Evolutionary conservation across 2,888 invertebrate genomes (phyloP).

Genomic region (Lampropteryx suffumata): DNA sequence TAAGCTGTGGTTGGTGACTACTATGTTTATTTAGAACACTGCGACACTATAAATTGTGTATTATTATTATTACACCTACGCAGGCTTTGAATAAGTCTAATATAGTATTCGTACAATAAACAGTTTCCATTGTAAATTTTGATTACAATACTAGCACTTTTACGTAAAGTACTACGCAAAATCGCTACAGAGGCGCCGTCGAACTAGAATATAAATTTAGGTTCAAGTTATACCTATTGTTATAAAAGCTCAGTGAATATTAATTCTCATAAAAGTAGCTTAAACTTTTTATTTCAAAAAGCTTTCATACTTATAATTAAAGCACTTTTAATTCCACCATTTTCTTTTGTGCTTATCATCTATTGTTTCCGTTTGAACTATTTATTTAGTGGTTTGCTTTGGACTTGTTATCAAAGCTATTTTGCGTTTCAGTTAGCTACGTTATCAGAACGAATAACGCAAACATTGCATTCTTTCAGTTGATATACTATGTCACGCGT

Average conservation of each 20-base stretch:
- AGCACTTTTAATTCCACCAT: neutral
- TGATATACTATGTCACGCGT: conserved; percentile 43
- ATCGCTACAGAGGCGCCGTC: too few relatives aligned
- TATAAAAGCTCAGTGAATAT: too few relatives aligned
- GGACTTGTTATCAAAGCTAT: conserved; percentile 25
- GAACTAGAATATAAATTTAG: too few relatives aligned
- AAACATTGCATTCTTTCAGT: conserved; percentile 30
- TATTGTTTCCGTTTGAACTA: conserved; percentile 4
- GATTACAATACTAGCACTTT: too few relatives aligned
- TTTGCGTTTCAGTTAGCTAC: conserved; percentile 17
- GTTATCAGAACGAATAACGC: conserved; percentile 24
- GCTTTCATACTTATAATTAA: too few relatives aligned
- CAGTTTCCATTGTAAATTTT: too few relatives aligned
- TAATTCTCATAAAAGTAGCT: too few relatives aligned
- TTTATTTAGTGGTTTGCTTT: conserved; percentile 7
- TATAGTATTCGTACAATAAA: conserved; percentile 12
- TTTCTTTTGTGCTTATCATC: conserved; percentile 6
- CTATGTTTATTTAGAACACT: conserved; percentile 35
- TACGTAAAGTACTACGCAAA: too few relatives aligned
- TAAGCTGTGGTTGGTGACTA: conserved; percentile 8
- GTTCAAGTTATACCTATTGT: too few relatives aligned
- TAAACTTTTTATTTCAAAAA: too few relatives aligned
- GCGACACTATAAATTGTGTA: conserved; percentile 35
- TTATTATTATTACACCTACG: conserved; percentile 32
- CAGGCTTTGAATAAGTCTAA: conserved; percentile 17